Evolutionary conservation across 2,113 vertebrate genomes (phyloP), one percentile per base, ranked within the genome.

Genomic region (Tupaia chinensis): DNA sequence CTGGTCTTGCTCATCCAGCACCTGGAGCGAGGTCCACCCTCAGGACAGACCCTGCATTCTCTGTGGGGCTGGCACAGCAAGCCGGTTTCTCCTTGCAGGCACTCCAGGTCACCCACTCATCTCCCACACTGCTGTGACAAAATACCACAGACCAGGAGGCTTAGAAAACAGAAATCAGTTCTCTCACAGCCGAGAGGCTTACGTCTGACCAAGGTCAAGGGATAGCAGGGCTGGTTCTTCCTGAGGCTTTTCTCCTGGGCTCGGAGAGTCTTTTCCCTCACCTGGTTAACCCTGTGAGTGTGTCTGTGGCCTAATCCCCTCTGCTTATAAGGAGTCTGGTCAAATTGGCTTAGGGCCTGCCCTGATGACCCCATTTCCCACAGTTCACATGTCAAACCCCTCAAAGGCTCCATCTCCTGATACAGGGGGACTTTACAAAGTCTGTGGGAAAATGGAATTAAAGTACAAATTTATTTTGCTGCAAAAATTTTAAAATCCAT

Each of bases 11-110:
- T 72, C 11, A 1, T 29, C 19, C 1, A 0, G 58, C 20, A 5
- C 9, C 13, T 8, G n/a, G 27, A n/a, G 7, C 11, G 0, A 19
- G 7, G 9, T 15, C 58, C 4, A 6, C 53, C 66, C 61, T 4
- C 0, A 0, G 16, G 3, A 23, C 54, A 0, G 65, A 60, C 19
- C 63, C 91, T 32, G 74, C 22, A 4, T 20, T 1, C 22, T 44
- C 32, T 7, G 0, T 44, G 5, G 44, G 44, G 44, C 44, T 44
- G 44, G 44, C 44, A 44, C 44, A 44, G 44, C 44, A 5, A 44
- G 44, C 44, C 44, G 5, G 44, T 44, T 44, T 44, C 44, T 44
- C 44, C 44, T 44, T 44, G 44, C 44, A 44, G 44, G 44, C 44
- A 44, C 44, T 44, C 5, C 44, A 44, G 44, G 44, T 44, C 44